Evolutionary conservation across 2,113 vertebrate genomes (phyloP).

Genomic region (Thomomys bottae): DNA sequence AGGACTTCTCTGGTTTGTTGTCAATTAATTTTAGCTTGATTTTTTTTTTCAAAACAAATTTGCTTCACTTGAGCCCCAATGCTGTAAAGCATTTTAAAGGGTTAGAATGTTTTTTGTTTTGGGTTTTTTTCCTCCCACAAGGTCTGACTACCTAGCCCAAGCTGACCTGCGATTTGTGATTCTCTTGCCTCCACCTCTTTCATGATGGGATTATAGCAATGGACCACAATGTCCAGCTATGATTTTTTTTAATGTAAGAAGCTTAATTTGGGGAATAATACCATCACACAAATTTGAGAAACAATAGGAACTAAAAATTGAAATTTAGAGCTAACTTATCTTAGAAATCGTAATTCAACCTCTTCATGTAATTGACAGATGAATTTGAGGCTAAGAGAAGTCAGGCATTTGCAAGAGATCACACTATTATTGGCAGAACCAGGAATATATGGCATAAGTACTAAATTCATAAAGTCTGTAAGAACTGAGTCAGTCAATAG

Average conservation of each 20-base stretch:
- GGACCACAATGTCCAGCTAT: background rate
- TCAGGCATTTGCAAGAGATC: background rate
- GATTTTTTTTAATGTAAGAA: background rate
- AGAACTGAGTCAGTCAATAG: background rate
- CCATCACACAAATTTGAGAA: background rate
- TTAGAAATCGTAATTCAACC: conserved; percentile 15
- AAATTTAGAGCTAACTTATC: background rate
- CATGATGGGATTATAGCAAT: background rate
- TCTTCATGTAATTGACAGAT: background rate
- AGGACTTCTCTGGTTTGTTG: conserved; percentile 3
- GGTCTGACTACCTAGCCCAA: background rate
- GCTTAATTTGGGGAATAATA: conserved; percentile 19
- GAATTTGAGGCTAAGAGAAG: background rate
- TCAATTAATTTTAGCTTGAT: background rate
- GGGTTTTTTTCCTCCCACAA: no score
- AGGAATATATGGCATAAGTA: no score
- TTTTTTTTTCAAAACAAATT: conserved; percentile 26
- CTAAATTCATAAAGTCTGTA: no score
- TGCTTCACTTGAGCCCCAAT: background rate
- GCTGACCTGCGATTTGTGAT: background rate
- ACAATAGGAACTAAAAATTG: background rate
- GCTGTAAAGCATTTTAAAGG: conserved; percentile 28
- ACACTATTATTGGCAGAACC: background rate
- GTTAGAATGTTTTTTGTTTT: background rate
- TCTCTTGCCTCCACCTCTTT: background rate